phyloP scores from a whole-genome alignment of 2,797 vertebrate species.

The Micrastur ruficollis region DNA sequence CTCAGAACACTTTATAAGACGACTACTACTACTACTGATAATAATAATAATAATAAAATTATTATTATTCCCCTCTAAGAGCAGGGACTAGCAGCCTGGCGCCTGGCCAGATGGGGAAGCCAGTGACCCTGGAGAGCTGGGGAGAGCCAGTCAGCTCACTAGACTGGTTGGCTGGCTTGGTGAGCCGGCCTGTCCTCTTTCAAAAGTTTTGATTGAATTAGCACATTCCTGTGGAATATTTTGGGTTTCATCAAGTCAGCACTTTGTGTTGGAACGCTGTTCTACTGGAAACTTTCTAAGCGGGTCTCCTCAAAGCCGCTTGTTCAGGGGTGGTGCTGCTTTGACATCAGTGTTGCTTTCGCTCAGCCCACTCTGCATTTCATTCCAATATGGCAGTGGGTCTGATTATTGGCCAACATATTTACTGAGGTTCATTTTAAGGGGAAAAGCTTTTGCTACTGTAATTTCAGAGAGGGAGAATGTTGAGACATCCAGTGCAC shows the following conservation, averaged over 20 bases:
- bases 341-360: background rate
- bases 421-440: background rate
- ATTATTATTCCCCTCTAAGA: background rate
- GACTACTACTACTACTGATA: too few relatives aligned
- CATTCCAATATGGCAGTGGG: background rate
- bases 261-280: conserved; percentile 32
- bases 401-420: background rate
- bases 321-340: background rate
- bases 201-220: conserved; percentile 59
- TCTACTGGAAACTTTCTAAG: conserved; percentile 45
- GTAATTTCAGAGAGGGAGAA: background rate
- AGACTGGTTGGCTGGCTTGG: conserved; percentile 5
- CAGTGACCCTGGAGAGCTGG: background rate
- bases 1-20: background rate
- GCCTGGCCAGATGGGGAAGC: conserved; percentile 6
- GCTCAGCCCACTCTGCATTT: background rate
- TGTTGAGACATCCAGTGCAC: background rate
- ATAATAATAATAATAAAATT: too few relatives aligned
- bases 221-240: conserved; percentile 62
- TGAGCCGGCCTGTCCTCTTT: background rate
- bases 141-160: conserved; percentile 14
- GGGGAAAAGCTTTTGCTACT: background rate
- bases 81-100: background rate
- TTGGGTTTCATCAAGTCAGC: conserved; percentile 61
- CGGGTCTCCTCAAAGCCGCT: background rate